A percentile compares a stretch with the other conserved stretches of the same genome.
Conservation (phyloP, 2,113 vertebrate genomes). For the Melozone crissalis region DNA sequence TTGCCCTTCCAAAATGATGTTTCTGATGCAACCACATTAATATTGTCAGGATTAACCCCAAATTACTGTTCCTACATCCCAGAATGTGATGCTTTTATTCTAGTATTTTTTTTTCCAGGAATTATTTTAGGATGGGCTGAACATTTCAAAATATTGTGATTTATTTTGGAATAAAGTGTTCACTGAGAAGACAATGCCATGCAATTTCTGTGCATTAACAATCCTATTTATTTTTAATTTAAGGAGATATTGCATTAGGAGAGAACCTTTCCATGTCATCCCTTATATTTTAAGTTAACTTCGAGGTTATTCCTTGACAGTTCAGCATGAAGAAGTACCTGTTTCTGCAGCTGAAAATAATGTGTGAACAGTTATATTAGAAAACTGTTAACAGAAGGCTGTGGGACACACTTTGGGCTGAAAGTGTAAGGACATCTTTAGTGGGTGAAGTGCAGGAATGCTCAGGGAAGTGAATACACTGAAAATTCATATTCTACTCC, state of each 20-base stretch:
- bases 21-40: not conserved
- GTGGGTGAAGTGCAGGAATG: not conserved
- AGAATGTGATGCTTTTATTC: not conserved
- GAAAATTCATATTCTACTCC: not conserved
- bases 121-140: not conserved
- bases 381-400: not conserved
- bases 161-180: not conserved
- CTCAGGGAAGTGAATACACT: not conserved
- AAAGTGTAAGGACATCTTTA: not conserved
- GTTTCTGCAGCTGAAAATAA: not conserved
- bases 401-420: not conserved
- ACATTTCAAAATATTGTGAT: not conserved
- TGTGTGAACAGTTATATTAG: not conserved
- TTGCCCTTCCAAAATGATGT: not conserved
- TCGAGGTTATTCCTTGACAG: not conserved
- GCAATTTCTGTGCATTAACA: not conserved
- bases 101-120: not conserved
- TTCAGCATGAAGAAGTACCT: not conserved
- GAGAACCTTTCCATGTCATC: not conserved
- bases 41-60: not conserved
- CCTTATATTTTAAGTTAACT: not conserved
- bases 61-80: not conserved
- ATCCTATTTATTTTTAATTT: not conserved
- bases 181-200: not conserved
- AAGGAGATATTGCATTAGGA: not conserved